phyloP scores from a whole-genome alignment of 2,888 invertebrate species.

The Seladonia tumulorum region DNA sequence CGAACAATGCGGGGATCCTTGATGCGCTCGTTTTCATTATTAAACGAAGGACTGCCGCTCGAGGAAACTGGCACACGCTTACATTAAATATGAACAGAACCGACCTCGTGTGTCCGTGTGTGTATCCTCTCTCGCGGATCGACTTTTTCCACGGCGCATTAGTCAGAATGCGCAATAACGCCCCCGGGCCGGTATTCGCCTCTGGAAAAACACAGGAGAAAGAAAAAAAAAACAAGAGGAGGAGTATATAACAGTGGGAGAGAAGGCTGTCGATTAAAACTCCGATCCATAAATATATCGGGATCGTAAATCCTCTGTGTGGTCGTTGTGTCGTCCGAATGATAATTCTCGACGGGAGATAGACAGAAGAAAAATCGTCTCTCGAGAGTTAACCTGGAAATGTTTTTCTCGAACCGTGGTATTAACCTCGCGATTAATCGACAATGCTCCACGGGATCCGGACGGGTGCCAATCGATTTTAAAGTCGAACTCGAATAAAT shows the following conservation, averaged over 20 bases:
- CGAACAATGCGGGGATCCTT: slow-evolving; percentile 65
- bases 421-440: slow-evolving; percentile 16
- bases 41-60: slow-evolving; percentile 66
- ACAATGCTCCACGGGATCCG: slow-evolving; percentile 26
- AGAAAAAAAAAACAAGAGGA: neutral
- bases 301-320: neutral
- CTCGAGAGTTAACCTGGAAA: slow-evolving; percentile 23
- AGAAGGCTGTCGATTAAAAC: slow-evolving; percentile 48
- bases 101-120: slow-evolving; percentile 63
- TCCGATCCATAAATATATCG: slow-evolving; percentile 50
- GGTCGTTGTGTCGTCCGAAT: slow-evolving; percentile 32
- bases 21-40: slow-evolving; percentile 67
- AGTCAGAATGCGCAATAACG: slow-evolving; percentile 56
- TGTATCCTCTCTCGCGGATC: slow-evolving; percentile 39
- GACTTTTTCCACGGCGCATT: slow-evolving; percentile 58
- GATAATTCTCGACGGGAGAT: slow-evolving; percentile 24
- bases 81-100: slow-evolving; percentile 70
- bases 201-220: slow-evolving; percentile 12
- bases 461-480: slow-evolving; percentile 40
- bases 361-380: neutral
- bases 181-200: slow-evolving; percentile 33
- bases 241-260: neutral
- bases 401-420: neutral
- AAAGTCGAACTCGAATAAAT: slow-evolving; percentile 55
- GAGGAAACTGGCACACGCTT: slow-evolving; percentile 69